These are phyloP conservation scores for Zhengitettix transpicula DNA, from an alignment of 2,888 invertebrate species.

Conservation along the genomic window DNA sequence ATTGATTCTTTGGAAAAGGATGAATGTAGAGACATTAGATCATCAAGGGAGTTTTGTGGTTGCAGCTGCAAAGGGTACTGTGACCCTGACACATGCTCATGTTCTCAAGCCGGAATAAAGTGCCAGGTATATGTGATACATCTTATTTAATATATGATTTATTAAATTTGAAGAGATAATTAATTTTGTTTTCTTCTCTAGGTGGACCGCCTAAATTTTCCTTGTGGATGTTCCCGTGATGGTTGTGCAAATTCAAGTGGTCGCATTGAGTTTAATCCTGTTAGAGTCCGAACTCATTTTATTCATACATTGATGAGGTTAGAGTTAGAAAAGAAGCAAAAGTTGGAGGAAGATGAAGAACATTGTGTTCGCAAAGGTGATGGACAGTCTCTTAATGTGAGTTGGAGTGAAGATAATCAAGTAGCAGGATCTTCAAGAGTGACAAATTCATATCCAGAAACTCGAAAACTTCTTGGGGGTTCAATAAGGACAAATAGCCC, in stretches of 20 bases:
- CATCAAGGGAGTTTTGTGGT: constrained; percentile 84
- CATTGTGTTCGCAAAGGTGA: background rate
- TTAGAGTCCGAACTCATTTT: constrained; percentile 89
- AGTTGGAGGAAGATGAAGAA: constrained; percentile 14
- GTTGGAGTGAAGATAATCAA: constrained; percentile 6
- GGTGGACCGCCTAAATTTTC: constrained; percentile 89
- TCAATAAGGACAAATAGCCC: background rate
- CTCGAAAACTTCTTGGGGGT: background rate
- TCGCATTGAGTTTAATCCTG: constrained; percentile 90
- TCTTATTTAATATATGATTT: too few species aligned
- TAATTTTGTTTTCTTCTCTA: constrained; percentile 18
- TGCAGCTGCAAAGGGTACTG: constrained; percentile 86
- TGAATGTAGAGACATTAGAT: constrained; percentile 81
- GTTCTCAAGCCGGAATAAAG: constrained; percentile 42
- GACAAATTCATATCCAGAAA: background rate
- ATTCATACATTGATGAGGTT: constrained; percentile 91
- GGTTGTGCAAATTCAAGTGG: constrained; percentile 86
- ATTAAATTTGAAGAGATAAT: background rate
- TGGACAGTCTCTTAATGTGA: background rate
- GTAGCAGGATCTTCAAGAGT: background rate
- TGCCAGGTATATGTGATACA: constrained; percentile 4
- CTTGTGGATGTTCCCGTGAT: constrained; percentile 89
- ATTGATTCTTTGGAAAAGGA: constrained; percentile 88
- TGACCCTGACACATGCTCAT: constrained; percentile 89
- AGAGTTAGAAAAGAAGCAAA: constrained; percentile 70